These are phyloP conservation scores for Neotoma lepida DNA, from an alignment of 2,113 vertebrate genomes.

Conservation along the genomic window DNA sequence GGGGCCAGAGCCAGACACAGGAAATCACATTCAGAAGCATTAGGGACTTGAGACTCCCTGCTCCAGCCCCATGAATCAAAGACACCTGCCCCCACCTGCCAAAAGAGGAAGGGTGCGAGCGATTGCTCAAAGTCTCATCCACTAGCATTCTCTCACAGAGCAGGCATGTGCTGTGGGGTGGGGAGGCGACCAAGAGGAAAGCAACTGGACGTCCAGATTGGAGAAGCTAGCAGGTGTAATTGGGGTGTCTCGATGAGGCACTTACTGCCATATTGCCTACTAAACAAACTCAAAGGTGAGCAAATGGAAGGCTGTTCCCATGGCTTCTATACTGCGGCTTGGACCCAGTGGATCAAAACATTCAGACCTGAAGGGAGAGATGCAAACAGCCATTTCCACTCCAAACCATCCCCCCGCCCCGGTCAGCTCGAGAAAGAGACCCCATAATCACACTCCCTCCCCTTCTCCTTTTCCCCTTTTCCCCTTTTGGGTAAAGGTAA, in stretches of 20 bases:
- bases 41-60: background rate
- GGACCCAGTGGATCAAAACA: constrained; percentile 41
- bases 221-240: background rate
- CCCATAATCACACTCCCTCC: background rate
- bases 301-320: background rate
- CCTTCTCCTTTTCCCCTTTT: background rate
- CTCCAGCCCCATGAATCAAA: background rate
- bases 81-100: background rate
- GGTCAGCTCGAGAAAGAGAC: constrained; percentile 15
- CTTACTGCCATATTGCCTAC: background rate
- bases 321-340: background rate
- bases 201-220: background rate
- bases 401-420: background rate
- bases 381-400: background rate
- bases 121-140: background rate
- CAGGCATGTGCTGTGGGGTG: background rate
- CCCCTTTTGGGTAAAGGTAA: background rate
- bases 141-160: background rate
- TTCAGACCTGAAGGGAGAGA: background rate
- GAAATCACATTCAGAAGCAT: background rate
- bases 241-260: background rate
- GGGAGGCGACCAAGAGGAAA: background rate
- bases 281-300: background rate
- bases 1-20: background rate
- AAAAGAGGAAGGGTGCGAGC: background rate